These are phyloP conservation scores for Psilopsiagon aymara DNA, from an alignment of 2,113 vertebrate species.

Conservation along the genomic window DNA sequence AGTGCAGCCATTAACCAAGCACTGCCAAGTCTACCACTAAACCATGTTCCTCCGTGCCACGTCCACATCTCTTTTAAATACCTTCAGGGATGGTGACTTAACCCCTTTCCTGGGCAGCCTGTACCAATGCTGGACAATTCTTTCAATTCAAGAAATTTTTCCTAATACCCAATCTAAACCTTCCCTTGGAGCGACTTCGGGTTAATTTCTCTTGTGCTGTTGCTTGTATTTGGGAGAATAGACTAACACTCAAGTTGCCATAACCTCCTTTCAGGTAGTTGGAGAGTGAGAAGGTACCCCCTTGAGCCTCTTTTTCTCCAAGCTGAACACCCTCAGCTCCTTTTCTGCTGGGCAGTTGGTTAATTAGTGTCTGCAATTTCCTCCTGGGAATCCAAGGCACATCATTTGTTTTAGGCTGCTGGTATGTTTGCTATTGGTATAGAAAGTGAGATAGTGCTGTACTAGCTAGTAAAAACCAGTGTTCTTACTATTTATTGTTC, in stretches of 20 bases:
- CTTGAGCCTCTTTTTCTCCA: neutral
- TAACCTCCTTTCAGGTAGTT: neutral
- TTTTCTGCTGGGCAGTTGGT: neutral
- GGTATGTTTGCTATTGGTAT: neutral
- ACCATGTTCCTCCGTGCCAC: neutral
- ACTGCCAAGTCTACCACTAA: neutral
- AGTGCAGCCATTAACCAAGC: neutral
- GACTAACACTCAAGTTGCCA: neutral
- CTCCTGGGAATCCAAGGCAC: neutral
- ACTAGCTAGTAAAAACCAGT: neutral
- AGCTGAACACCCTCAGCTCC: neutral
- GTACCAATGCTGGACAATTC: neutral
- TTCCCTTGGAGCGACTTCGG: neutral
- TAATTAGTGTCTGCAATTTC: neutral
- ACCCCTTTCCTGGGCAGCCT: neutral
- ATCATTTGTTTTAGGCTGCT: neutral
- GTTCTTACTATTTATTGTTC: constrained; percentile 1
- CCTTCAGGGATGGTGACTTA: neutral
- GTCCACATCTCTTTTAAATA: neutral
- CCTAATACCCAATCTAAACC: neutral
- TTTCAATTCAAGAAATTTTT: neutral
- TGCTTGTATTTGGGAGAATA: neutral
- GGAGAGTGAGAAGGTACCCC: neutral
- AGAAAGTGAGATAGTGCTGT: neutral
- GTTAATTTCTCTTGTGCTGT: neutral